phyloP scores from a whole-genome alignment of 2,888 invertebrate genomes.

The Microctonus aethiopoides region DNA sequence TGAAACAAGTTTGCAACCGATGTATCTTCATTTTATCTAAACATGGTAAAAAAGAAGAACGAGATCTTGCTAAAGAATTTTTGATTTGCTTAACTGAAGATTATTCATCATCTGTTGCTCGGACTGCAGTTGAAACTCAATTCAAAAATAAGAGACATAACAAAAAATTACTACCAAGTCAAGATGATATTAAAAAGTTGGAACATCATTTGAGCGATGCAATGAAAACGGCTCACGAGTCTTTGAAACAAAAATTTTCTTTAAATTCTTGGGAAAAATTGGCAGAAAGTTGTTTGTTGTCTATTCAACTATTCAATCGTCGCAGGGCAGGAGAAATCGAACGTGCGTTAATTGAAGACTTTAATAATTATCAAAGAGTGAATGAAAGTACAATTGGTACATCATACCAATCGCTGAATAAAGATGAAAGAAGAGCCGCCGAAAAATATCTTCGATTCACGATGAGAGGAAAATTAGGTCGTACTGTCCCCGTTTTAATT shows the following conservation, averaged over 20 bases:
- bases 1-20: slow-evolving; percentile 33
- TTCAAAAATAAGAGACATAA: slow-evolving; percentile 15
- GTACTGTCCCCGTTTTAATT: slow-evolving; percentile 35
- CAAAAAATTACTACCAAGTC: slow-evolving; percentile 26
- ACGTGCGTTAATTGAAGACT: slow-evolving; percentile 11
- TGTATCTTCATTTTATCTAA: no score
- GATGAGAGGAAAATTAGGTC: slow-evolving; percentile 37
- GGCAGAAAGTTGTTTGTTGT: neutral
- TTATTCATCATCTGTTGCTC: no score
- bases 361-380: slow-evolving; percentile 18
- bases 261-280: slow-evolving; percentile 9
- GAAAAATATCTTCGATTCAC: slow-evolving; percentile 24
- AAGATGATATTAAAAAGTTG: slow-evolving; percentile 27
- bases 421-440: slow-evolving; percentile 14
- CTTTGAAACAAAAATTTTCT: slow-evolving; percentile 3
- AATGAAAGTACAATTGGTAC: slow-evolving; percentile 8
- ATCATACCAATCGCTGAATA: slow-evolving; percentile 14
- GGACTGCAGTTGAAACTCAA: slow-evolving; percentile 28
- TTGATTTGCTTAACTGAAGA: no score
- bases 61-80: no score
- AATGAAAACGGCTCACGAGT: neutral
- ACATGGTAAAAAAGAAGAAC: no score
- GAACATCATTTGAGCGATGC: neutral
- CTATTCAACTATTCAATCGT: slow-evolving; percentile 28
- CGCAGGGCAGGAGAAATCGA: slow-evolving; percentile 31